phyloP scores from a whole-genome alignment of 2,113 vertebrate species.

The Callionymus lyra region DNA sequence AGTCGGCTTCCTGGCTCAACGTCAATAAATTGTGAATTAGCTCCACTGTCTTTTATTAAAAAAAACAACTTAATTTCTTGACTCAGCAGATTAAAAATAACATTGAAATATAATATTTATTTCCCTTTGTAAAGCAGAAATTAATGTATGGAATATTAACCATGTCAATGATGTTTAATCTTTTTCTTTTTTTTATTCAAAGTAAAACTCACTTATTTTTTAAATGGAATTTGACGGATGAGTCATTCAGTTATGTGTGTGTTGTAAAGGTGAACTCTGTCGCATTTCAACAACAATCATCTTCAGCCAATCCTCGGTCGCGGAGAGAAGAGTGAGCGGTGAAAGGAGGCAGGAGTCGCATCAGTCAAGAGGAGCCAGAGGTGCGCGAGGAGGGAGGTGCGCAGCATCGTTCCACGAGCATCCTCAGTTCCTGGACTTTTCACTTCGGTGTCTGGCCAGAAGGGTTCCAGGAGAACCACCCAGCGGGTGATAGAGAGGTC shows the following conservation, averaged over 20 bases:
- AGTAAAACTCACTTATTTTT: no score
- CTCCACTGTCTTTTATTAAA: no score
- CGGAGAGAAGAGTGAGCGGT: conserved; percentile 13
- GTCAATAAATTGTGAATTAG: no score
- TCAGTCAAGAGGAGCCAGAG: background rate
- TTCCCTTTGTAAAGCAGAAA: no score
- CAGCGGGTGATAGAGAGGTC: conserved; percentile 66
- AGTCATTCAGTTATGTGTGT: background rate
- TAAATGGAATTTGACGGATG: conserved; percentile 7
- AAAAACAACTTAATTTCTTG: no score
- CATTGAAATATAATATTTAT: no score
- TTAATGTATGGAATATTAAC: no score
- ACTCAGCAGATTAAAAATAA: no score
- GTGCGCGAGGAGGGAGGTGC: conserved; percentile 14
- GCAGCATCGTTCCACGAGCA: background rate
- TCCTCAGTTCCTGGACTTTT: background rate
- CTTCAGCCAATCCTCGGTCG: conserved; percentile 32
- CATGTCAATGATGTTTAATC: no score
- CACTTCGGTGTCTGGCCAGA: no score
- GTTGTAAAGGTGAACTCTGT: conserved; percentile 42
- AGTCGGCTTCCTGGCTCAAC: no score
- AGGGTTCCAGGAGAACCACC: conserved; percentile 3
- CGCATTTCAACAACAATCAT: conserved; percentile 63
- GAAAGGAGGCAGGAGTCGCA: background rate
- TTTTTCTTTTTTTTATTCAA: no score